phyloP scores from a whole-genome alignment of 2,113 vertebrate genomes.

The Xiphophorus hellerii region DNA sequence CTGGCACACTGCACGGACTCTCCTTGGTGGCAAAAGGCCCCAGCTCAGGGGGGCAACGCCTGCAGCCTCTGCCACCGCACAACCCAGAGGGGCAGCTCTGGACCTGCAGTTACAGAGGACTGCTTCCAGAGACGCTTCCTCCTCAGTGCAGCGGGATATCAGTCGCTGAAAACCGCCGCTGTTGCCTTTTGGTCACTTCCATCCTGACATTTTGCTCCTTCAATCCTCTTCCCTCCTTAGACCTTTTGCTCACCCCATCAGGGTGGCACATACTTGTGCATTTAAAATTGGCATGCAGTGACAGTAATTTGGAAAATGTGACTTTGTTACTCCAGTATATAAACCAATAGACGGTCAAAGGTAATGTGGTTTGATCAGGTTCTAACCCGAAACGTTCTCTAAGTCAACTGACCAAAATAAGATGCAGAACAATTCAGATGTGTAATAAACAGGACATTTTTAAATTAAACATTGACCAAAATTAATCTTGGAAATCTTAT shows the following conservation, averaged over 20 bases:
- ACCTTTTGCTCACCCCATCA: slow-evolving; percentile 43
- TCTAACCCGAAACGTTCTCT: no score
- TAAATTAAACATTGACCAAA: no score
- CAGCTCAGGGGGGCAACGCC: slow-evolving; percentile 56
- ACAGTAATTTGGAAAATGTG: no score
- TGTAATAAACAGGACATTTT: no score
- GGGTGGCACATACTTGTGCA: slow-evolving; percentile 29
- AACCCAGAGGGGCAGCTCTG: slow-evolving; percentile 57
- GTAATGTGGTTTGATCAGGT: no score
- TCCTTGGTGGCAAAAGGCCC: slow-evolving; percentile 62
- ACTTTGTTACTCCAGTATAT: no score
- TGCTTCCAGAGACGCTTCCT: not conserved
- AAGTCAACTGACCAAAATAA: no score
- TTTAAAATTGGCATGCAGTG: not conserved
- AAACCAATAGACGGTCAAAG: no score
- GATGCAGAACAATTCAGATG: no score
- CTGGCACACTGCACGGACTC: slow-evolving; percentile 50
- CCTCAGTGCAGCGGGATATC: slow-evolving; percentile 57
- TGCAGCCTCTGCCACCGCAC: slow-evolving; percentile 45
- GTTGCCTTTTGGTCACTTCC: slow-evolving; percentile 61
- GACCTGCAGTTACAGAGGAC: slow-evolving; percentile 44
- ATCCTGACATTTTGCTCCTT: slow-evolving; percentile 27
- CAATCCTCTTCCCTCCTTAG: slow-evolving; percentile 13
- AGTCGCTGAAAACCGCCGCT: slow-evolving; percentile 55
- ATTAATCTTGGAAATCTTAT: no score